These are phyloP conservation scores for Hyperopisus bebe DNA, from an alignment of 2,113 vertebrate species.

Conservation along the genomic window DNA sequence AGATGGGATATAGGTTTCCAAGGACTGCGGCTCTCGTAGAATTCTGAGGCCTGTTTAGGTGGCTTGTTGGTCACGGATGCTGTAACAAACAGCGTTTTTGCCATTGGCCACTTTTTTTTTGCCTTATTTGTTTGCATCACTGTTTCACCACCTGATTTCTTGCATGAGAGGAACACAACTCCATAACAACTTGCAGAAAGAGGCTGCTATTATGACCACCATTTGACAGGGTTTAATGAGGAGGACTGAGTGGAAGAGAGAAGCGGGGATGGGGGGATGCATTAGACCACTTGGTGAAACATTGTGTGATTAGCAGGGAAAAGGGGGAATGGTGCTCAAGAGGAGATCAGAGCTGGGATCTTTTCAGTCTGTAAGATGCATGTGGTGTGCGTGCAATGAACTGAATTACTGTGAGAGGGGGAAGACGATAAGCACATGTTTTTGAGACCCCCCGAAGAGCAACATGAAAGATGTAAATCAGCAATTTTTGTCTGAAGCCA, in stretches of 20 bases:
- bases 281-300: background rate
- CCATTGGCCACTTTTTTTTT: background rate
- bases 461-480: background rate
- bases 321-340: background rate
- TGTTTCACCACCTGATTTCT: background rate
- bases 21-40: background rate
- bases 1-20: background rate
- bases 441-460: background rate
- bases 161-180: background rate
- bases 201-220: background rate
- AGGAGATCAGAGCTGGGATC: slow-evolving; percentile 22
- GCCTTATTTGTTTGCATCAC: background rate
- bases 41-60: background rate
- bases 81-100: background rate
- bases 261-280: background rate
- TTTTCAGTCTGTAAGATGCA: slow-evolving; percentile 14
- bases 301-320: slow-evolving; percentile 4
- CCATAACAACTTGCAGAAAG: background rate
- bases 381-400: background rate
- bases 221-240: background rate
- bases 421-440: background rate
- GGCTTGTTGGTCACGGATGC: background rate
- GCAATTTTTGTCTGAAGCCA: background rate
- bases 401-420: background rate
- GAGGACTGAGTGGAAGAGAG: background rate